Conservation (phyloP, 2,797 vertebrate genomes). For the Lithobates pipiens region DNA sequence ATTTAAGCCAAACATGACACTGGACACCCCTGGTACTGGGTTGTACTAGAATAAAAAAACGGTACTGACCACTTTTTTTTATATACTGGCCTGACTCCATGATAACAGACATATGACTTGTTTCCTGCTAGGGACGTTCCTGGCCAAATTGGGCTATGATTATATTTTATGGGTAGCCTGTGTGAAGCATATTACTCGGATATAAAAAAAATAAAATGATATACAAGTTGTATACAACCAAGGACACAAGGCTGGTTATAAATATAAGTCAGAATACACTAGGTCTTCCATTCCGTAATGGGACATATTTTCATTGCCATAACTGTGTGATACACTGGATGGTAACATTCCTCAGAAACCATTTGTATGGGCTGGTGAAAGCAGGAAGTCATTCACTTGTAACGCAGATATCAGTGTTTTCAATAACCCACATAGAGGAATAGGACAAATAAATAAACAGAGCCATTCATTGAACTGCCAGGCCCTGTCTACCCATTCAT, state of each 20-base stretch:
- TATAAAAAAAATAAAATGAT: no score
- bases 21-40: no score
- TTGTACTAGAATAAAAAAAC: no score
- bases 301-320: background rate
- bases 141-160: no score
- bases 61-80: no score
- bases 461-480: constrained; percentile 8
- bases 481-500: constrained; percentile 27
- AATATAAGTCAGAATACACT: background rate
- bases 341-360: constrained; percentile 4
- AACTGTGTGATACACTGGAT: background rate
- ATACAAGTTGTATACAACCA: no score
- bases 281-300: background rate
- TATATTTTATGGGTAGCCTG: no score
- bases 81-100: no score
- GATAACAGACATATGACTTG: no score
- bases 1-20: no score
- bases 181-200: no score
- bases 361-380: constrained; percentile 11
- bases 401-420: constrained; percentile 21
- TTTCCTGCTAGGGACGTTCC: no score
- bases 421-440: constrained; percentile 26
- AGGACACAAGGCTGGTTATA: background rate
- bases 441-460: constrained; percentile 38
- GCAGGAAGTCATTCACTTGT: constrained; percentile 44